A percentile compares a stretch with the other conserved stretches of the same genome.
Evolutionary conservation across 2,113 vertebrate genomes (phyloP).

Genomic region (Uropsilus gracilis): DNA sequence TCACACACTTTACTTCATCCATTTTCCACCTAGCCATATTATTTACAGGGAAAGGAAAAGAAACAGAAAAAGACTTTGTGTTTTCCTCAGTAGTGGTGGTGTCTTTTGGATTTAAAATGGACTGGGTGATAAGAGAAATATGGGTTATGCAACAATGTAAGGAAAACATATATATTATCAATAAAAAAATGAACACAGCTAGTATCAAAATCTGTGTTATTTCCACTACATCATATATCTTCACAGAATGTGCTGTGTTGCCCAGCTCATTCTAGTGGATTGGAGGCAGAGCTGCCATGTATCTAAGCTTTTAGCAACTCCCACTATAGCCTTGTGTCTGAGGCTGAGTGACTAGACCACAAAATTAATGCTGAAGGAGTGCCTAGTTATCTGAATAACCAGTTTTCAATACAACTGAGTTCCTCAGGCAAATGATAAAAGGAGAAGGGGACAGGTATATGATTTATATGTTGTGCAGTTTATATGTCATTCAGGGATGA

Average conservation of each 20-base stretch:
- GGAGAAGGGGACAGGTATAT: fast-evolving
- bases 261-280: not conserved
- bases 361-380: not conserved
- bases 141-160: too few species aligned
- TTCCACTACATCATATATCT: not conserved
- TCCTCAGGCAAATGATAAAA: not conserved
- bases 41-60: not conserved
- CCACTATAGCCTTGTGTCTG: not conserved
- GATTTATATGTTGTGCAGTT: not conserved
- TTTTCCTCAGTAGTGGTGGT: not conserved
- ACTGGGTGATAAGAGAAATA: too few species aligned
- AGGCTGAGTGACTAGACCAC: not conserved
- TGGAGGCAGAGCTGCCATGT: too few species aligned
- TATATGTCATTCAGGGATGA: not conserved
- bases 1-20: not conserved
- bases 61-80: not conserved
- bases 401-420: not conserved
- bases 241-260: not conserved
- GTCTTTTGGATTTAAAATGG: not conserved
- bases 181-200: too few species aligned
- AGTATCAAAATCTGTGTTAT: not conserved
- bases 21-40: not conserved
- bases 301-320: not conserved
- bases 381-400: not conserved
- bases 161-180: too few species aligned